A percentile compares a stretch with the other conserved stretches of the same genome.
These are phyloP conservation scores for Tiliacea citrago DNA, from an alignment of 2,888 invertebrate species.

Conservation along the genomic window DNA sequence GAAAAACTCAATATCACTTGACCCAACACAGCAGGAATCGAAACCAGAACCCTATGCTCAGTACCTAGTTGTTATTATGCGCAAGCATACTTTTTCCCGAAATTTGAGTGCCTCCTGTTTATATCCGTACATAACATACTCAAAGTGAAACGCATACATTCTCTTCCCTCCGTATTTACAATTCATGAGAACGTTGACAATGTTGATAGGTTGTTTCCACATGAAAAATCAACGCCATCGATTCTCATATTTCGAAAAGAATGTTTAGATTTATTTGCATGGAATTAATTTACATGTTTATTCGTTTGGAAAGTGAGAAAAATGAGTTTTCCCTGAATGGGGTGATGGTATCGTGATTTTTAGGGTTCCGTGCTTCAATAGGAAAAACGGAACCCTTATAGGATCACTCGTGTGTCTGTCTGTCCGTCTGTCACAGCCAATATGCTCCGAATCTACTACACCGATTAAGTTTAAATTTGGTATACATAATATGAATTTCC, in stretches of 20 bases:
- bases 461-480: too few species aligned
- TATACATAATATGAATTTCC: too few species aligned
- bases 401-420: too few species aligned
- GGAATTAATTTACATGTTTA: slow-evolving; percentile 42
- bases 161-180: slow-evolving; percentile 52
- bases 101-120: neutral
- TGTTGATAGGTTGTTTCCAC: slow-evolving; percentile 41
- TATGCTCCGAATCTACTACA: too few species aligned
- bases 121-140: slow-evolving; percentile 18
- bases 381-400: too few species aligned
- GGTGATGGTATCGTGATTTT: slow-evolving; percentile 3
- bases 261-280: slow-evolving; percentile 43
- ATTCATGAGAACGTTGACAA: slow-evolving; percentile 63
- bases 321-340: slow-evolving; percentile 32
- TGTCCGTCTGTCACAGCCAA: too few species aligned
- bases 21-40: too few species aligned
- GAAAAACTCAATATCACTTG: neutral
- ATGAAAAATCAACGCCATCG: slow-evolving; percentile 36
- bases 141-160: slow-evolving; percentile 44
- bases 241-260: slow-evolving; percentile 18
- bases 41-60: too few species aligned
- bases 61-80: too few species aligned
- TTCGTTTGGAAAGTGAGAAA: slow-evolving; percentile 38
- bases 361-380: neutral
- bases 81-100: neutral